Evolutionary conservation across 2,888 invertebrate genomes (phyloP).

Genomic region (Beris morrisii): DNA sequence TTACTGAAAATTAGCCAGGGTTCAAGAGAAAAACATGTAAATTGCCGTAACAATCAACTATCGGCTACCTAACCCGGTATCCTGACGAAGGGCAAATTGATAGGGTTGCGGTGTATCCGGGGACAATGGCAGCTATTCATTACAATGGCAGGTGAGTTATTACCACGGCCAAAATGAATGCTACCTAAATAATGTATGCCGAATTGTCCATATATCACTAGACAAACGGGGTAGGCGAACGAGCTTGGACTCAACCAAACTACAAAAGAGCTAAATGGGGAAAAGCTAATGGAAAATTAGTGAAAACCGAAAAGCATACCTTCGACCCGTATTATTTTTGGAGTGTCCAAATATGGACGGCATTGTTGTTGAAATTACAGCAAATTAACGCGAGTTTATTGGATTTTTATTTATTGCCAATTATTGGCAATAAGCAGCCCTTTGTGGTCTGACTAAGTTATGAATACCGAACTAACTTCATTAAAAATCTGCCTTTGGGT

Average conservation of each 20-base stretch:
- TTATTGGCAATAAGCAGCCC: too few relatives aligned
- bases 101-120: conserved; percentile 26
- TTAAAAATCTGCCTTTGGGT: too few relatives aligned
- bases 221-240: too few relatives aligned
- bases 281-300: conserved; percentile 24
- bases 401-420: conserved; percentile 8
- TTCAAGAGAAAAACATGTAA: too few relatives aligned
- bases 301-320: background rate
- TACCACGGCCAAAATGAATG: conserved; percentile 29
- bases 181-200: conserved; percentile 23
- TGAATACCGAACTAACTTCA: too few relatives aligned
- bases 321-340: background rate
- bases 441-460: too few relatives aligned
- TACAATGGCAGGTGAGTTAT: conserved; percentile 29
- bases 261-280: background rate
- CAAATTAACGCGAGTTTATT: conserved; percentile 25
- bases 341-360: conserved; percentile 2
- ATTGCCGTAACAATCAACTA: too few relatives aligned
- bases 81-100: conserved; percentile 21
- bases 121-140: conserved; percentile 26
- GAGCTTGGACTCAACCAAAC: too few relatives aligned
- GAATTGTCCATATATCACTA: background rate
- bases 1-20: too few relatives aligned
- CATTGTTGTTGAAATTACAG: conserved; percentile 16
- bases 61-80: background rate